Evolutionary conservation across 2,888 invertebrate genomes (phyloP).

Genomic region (Trypoxylon attenuatum): DNA sequence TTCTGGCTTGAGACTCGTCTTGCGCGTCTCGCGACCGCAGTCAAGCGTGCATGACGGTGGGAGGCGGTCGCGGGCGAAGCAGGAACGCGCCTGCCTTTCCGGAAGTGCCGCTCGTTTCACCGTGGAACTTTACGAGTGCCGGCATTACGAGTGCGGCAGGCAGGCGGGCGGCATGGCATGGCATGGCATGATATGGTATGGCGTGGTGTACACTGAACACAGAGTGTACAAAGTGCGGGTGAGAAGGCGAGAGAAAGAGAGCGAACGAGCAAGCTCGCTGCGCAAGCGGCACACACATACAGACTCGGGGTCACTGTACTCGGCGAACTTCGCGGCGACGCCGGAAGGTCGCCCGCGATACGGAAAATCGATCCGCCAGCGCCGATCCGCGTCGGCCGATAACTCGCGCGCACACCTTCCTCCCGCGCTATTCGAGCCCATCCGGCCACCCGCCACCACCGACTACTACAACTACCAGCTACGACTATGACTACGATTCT

Average conservation of each 20-base stretch:
- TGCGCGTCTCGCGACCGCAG: conserved; percentile 24
- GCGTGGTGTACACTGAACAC: background rate
- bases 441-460: too few species aligned
- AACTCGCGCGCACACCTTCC: background rate
- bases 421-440: background rate
- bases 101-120: conserved; percentile 54
- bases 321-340: conserved; percentile 44
- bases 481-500: too few species aligned
- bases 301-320: conserved; percentile 60
- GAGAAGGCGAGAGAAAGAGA: too few species aligned
- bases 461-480: too few species aligned
- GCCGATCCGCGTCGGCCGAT: conserved; percentile 8
- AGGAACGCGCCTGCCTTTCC: conserved; percentile 38
- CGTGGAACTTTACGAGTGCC: conserved; percentile 53
- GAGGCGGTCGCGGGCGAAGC: background rate
- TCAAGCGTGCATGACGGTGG: conserved; percentile 29
- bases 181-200: background rate
- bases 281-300: conserved; percentile 16
- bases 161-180: background rate
- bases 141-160: conserved; percentile 45
- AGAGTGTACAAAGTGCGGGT: too few species aligned
- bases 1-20: conserved; percentile 15
- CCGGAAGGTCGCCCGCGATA: conserved; percentile 47
- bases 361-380: conserved; percentile 44
- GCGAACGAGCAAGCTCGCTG: background rate